Evolutionary conservation across 2,797 vertebrate species (phyloP).

Genomic region (Falco cherrug): DNA sequence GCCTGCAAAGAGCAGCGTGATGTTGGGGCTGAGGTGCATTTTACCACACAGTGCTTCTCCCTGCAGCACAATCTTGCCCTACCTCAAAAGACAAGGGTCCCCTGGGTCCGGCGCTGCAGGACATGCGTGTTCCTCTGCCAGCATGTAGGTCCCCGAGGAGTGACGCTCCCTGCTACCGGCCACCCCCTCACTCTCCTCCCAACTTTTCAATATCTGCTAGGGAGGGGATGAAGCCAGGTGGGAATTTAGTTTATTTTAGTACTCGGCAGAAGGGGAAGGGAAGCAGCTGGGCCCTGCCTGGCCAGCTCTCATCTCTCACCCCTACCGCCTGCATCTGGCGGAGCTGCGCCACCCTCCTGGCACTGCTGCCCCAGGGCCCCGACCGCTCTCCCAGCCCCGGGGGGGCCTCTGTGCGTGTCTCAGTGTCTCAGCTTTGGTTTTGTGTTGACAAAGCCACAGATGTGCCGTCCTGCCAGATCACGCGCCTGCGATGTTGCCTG

Average conservation of each 20-base stretch:
- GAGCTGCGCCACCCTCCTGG: not conserved
- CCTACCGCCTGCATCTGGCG: accelerated
- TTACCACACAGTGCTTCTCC: not conserved
- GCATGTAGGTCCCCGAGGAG: not conserved
- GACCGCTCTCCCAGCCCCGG: accelerated
- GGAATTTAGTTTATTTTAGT: not conserved
- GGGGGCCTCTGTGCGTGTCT: not conserved
- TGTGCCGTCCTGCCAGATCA: not conserved
- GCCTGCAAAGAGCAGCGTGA: not conserved
- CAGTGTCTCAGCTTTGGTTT: not conserved
- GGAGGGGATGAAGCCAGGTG: not conserved
- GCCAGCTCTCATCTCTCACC: accelerated
- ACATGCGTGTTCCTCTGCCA: not conserved
- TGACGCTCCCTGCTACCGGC: not conserved
- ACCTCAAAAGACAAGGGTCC: not conserved
- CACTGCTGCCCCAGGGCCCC: not conserved
- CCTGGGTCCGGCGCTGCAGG: not conserved
- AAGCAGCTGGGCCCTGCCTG: not conserved
- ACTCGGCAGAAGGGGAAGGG: not conserved
- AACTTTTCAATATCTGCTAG: not conserved
- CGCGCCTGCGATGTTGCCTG: accelerated
- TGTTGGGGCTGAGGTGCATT: not conserved
- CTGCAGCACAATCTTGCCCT: accelerated
- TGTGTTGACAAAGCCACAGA: not conserved
- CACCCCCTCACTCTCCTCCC: not conserved